Evolutionary conservation across 2,113 vertebrate species (phyloP).

Genomic region (Elaphurus davidianus): DNA sequence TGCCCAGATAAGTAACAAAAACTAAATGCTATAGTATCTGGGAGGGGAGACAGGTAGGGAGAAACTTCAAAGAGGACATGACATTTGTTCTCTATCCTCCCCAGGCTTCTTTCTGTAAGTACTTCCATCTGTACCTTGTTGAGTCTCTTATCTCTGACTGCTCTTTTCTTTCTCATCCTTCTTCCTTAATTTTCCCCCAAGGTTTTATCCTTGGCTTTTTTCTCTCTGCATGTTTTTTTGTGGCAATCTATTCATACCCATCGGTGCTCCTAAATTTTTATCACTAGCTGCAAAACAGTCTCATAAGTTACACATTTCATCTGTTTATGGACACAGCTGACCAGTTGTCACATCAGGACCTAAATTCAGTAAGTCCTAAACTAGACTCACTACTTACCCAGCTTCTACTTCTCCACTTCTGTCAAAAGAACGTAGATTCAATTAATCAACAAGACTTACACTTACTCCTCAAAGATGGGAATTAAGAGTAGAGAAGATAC

Average conservation of each 20-base stretch:
- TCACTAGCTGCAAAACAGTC: not conserved
- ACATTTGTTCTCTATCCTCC: not conserved
- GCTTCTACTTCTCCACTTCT: slow-evolving; percentile 20
- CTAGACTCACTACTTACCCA: slow-evolving; percentile 5
- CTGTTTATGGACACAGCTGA: not conserved
- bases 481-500: not conserved
- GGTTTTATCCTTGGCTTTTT: not conserved
- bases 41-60: not conserved
- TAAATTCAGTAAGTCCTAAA: not conserved
- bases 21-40: not conserved
- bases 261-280: not conserved
- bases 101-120: not conserved
- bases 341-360: not conserved
- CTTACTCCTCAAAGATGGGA: slow-evolving; percentile 4
- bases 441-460: not conserved
- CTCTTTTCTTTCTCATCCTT: not conserved
- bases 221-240: not conserved
- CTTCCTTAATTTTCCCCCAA: not conserved
- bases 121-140: not conserved
- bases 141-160: not conserved
- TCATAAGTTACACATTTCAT: not conserved
- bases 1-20: not conserved
- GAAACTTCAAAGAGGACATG: not conserved
- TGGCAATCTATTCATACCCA: not conserved
- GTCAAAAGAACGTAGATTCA: not conserved